phyloP scores from a whole-genome alignment of 2,797 vertebrate species.

The Otolemur crassicaudatus region DNA sequence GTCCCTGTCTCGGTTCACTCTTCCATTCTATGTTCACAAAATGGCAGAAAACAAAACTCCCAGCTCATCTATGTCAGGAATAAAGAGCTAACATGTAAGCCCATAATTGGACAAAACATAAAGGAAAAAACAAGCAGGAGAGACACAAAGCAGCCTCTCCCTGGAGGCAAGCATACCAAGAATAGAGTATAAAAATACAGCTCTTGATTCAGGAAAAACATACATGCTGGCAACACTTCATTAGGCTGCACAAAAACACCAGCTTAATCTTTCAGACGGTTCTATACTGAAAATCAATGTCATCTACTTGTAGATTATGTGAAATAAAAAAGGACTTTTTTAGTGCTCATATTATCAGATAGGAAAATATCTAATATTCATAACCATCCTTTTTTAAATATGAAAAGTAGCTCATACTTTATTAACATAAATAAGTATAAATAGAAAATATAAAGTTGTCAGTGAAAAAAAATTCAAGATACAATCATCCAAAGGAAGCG shows the following conservation, averaged over 20 bases:
- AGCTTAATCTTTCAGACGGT: background rate
- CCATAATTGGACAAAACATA: constrained; percentile 45
- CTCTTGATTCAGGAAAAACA: constrained; percentile 3
- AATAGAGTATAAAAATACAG: constrained; percentile 36
- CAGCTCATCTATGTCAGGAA: background rate
- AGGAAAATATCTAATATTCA: constrained; percentile 12
- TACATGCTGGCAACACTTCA: background rate
- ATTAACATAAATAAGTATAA: constrained; percentile 26
- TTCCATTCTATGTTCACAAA: background rate
- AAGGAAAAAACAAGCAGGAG: background rate
- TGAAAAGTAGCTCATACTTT: background rate
- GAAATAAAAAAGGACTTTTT: constrained; percentile 21
- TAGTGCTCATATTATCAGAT: constrained; percentile 9
- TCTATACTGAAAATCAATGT: constrained; percentile 28
- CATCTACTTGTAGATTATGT: constrained; percentile 13
- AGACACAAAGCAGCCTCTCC: background rate
- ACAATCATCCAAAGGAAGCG: background rate
- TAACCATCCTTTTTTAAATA: constrained; percentile 7
- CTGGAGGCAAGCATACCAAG: background rate
- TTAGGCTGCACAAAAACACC: background rate
- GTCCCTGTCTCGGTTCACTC: background rate
- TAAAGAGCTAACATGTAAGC: background rate
- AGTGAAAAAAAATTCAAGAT: constrained; percentile 52
- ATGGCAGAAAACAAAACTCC: background rate
- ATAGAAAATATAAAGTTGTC: constrained; percentile 35